Conservation (phyloP, 1,140 invertebrate genomes). For the Mamestra configurata region DNA sequence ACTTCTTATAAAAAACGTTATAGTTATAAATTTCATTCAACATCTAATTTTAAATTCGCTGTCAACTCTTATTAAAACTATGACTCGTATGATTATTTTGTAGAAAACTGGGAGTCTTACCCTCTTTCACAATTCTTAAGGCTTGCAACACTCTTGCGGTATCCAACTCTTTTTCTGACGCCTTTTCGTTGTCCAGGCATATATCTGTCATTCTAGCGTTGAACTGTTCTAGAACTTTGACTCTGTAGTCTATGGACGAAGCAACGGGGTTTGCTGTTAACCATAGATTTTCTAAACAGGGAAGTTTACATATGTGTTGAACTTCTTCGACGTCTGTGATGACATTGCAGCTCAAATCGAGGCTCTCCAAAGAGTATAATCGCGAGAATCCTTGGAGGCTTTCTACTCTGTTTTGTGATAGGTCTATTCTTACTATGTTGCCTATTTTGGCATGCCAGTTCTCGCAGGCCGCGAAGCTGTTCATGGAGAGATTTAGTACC, state of each 20-base stretch:
- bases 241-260: conserved; percentile 95
- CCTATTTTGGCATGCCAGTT: conserved; percentile 95
- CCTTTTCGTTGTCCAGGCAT: conserved; percentile 95
- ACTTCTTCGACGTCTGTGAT: conserved; percentile 95
- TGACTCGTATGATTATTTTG: conserved; percentile 79
- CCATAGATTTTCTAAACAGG: conserved; percentile 95
- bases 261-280: conserved; percentile 97
- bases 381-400: conserved; percentile 94
- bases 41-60: conserved; percentile 24
- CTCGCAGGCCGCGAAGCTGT: conserved; percentile 91
- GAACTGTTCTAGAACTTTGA: conserved; percentile 95
- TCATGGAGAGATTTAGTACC: conserved; percentile 93
- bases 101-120: conserved; percentile 83
- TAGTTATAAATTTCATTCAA: not conserved
- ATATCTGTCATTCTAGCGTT: conserved; percentile 93
- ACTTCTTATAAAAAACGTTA: not conserved
- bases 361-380: conserved; percentile 93
- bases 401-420: conserved; percentile 95
- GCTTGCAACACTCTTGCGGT: conserved; percentile 96
- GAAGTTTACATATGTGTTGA: conserved; percentile 92
- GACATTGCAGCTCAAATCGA: conserved; percentile 96
- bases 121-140: conserved; percentile 89
- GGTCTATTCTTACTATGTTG: conserved; percentile 95
- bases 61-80: conserved; percentile 82
- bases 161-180: conserved; percentile 96